Percentiles rank a stretch among this genome's conserved stretches.
Conservation (phyloP, 2,797 vertebrate genomes). For the Lepus townsendii region DNA sequence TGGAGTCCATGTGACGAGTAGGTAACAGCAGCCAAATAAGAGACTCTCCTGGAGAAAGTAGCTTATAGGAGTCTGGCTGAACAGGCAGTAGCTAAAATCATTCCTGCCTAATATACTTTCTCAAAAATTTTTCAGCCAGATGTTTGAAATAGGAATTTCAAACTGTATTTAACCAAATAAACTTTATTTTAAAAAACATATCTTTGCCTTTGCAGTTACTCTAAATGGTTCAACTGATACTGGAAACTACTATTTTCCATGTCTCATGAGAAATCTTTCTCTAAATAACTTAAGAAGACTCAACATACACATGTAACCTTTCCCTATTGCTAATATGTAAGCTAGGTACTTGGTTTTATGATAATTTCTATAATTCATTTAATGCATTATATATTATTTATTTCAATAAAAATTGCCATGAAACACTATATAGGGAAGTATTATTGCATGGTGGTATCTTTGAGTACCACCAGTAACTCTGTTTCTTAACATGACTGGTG, state of each 20-base stretch:
- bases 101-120: conserved; percentile 42
- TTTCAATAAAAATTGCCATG: conserved; percentile 49
- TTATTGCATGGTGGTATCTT: too few relatives aligned
- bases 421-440: neutral
- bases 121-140: conserved; percentile 43
- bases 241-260: conserved; percentile 66
- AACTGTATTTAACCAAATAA: conserved; percentile 60
- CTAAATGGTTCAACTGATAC: neutral
- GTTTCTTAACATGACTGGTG: too few relatives aligned
- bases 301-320: conserved; percentile 49
- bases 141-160: conserved; percentile 60
- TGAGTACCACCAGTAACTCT: too few relatives aligned
- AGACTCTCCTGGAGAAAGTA: neutral
- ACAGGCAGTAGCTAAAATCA: conserved; percentile 55
- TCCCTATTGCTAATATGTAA: conserved; percentile 56
- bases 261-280: conserved; percentile 38
- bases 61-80: neutral
- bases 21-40: conserved; percentile 17
- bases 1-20: conserved; percentile 10
- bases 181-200: conserved; percentile 53
- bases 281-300: conserved; percentile 54
- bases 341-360: conserved; percentile 48
- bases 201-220: conserved; percentile 19
- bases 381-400: conserved; percentile 41
- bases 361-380: conserved; percentile 62